Base-by-base conservation (phyloP, 1,140 invertebrate genomes). In the Periplaneta americana region DNA sequence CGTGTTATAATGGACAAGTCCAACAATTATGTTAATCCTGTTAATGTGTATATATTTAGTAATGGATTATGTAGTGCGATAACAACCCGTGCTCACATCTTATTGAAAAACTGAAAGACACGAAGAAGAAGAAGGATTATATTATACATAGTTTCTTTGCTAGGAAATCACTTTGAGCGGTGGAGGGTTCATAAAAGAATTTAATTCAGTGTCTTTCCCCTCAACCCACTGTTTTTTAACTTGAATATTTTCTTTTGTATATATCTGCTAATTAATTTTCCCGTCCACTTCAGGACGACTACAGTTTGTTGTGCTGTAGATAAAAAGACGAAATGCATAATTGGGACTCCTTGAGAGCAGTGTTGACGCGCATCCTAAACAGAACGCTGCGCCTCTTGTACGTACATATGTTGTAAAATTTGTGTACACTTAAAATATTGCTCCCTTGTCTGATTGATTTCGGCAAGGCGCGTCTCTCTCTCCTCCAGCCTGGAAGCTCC, bases 341-440 rank as follows among this genome's bases (percentile, higher is more conserved):
- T 31, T 32, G 22, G 35, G 15, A 37, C 18, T 34, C n/a, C 33
- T 35, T 34, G 66, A 75, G 34, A 75, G 8, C 22, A 18, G 11
- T n/a, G 35, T 35, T 36, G 22, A 32, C 32, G 34, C 35, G 36
- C 28, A 37, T 22, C 31, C n/a, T 75, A 34, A 66, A 57, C 32
- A 80, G 33, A 80, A 33, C 57, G 35, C 28, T 36, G 74, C 74
- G 34, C n/a, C 13, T 66, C n/a, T 35, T 80, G 39, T 33, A 31
- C 31, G 74, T 74, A 80, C 34, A 36, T 75, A 74, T 80, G 80
- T 75, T 80, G 80, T 80, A 66, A 35, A 80, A 74, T 80, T 75
- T 80, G 80, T 80, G 66, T 80, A 80, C 36, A 80, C 74, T 75
- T 57, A 39, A 33, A 33, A 39, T n/a, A 80, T 66, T 75, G 34